Evolutionary conservation across 1,140 invertebrate species (phyloP), one percentile per base, ranked within the genome.

Genomic region (Zaprionus camerounensis): DNA sequence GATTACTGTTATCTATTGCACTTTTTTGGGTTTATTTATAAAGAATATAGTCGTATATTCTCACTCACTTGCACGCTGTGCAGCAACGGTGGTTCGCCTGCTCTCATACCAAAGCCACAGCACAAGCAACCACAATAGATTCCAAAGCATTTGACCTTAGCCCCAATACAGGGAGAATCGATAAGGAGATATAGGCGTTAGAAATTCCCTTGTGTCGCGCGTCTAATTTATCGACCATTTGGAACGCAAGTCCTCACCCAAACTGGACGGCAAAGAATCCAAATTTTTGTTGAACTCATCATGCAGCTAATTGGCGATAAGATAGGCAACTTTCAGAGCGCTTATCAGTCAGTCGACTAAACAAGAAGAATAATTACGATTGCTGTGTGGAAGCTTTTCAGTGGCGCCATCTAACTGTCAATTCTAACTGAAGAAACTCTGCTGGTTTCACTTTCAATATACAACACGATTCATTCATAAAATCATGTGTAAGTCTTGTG

Each of bases 241-340:
- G 71, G 26, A 56, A 12, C 11, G 71, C 51, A 71, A 72, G 86
- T 82, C 63, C 62, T 72, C 68, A 26, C 13, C 38, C 71, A 44
- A 76, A 87, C 85, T 78, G 63, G 62, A 51, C 62, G 66, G 36
- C 17, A 49, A 65, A 72, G 62, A 69, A 68, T 75, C 51, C 46
- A 11, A 51, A 51, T 51, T 51, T 51, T 51, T 67, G 49, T 53
- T 76, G 57, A 56, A 67, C 82, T 80, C 84, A 81, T 88, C 70
- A 80, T 69, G 72, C 78, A 73, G 85, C 59, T 76, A 90, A 78
- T 76, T 81, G 46, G 34, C 75, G 84, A 88, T 88, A 88, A 88
- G 84, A 88, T 88, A 88, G 56, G 69, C 56, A 51, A 53, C 56
- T 57, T 71, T 84, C 80, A 82, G 68, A 51, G 38, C 59, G 58